Evolutionary conservation across 2,797 vertebrate species (phyloP), one percentile per base, ranked within the genome.

Genomic region (Champsocephalus esox): DNA sequence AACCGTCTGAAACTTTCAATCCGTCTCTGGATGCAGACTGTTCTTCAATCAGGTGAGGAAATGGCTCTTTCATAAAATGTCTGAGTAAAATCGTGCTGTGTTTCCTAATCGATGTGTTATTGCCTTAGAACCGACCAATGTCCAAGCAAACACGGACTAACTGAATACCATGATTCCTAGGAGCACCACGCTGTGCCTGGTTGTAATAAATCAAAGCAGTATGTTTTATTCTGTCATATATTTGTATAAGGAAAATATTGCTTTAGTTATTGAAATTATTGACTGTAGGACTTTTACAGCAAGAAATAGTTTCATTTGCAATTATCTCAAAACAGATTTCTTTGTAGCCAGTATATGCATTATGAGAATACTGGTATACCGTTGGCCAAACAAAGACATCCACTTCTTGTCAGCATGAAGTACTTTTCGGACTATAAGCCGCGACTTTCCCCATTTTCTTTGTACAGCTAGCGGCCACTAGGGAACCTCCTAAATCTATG

Each of bases 1-100:
- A 92, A 82, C 56, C 64, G 81, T 80, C 79, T 87, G 64, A 81
- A 89, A 89, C 65, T 83, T 84, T 45, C 56, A 78, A 45, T 80
- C 64, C 21, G 45, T 82, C 59, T 82, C 57, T 66, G 82, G 91
- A 80, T 85, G 89, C 71, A 77, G 50, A 87, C 71, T 55, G 28
- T 75, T 84, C 70, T 77, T 80, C 59, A 79, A 68, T 80, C 65
- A 73, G 70, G 72, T 66, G 51, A 74, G 70, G 24, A 68, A 84
- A 85, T 70, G 4, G 45, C 61, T 75, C 69, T 67, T 73, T 85
- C 73, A 86, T 73, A 51, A 60, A 54, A 71, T 0, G 68, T 75
- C 13, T 67, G 48, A 71, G 72, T 10, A 45, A 82, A 55, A 66
- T 72, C 49, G 61, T 80, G 75, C 66, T 0, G 19, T 67, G 61